These are phyloP conservation scores for Pseudochromis fuscus DNA, from an alignment of 2,797 vertebrate species.

Conservation along the genomic window DNA sequence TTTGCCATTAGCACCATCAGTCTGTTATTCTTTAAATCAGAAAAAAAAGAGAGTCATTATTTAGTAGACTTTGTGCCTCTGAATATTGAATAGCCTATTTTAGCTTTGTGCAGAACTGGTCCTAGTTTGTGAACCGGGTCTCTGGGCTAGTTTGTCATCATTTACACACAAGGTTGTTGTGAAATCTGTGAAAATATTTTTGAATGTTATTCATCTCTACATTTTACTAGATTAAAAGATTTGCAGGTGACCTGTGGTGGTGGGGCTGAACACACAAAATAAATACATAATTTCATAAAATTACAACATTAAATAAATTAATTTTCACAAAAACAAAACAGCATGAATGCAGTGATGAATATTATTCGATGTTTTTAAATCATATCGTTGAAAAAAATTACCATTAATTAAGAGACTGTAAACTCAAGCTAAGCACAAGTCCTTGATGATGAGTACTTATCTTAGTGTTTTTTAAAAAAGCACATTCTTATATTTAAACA, in stretches of 20 bases:
- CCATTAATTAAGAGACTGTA: constrained; percentile 16
- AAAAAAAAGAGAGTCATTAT: not conserved
- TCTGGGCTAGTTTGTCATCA: not conserved
- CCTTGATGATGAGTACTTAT: constrained; percentile 19
- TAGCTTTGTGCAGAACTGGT: not conserved
- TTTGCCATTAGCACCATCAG: not conserved
- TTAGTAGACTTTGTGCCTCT: not conserved
- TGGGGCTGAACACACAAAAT: constrained; percentile 21
- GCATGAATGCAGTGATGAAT: constrained; percentile 49
- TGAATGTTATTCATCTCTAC: constrained; percentile 35
- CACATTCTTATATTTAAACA: constrained; percentile 11
- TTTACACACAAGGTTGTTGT: constrained; percentile 30
- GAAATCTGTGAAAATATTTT: constrained; percentile 52
- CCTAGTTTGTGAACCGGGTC: not conserved
- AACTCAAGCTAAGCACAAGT: not conserved
- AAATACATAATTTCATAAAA: constrained; percentile 14
- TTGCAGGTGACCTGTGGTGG: constrained; percentile 32
- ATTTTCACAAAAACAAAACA: constrained; percentile 47
- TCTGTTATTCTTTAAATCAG: not conserved
- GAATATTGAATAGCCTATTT: not conserved
- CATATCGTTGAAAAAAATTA: constrained; percentile 8
- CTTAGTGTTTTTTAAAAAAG: constrained; percentile 4
- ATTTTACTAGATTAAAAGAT: constrained; percentile 50
- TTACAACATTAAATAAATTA: constrained; percentile 16
- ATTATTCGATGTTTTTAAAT: not conserved